Base-by-base conservation (phyloP, 2,888 invertebrate genomes). In the Pseudeuparius sepicola region DNA sequence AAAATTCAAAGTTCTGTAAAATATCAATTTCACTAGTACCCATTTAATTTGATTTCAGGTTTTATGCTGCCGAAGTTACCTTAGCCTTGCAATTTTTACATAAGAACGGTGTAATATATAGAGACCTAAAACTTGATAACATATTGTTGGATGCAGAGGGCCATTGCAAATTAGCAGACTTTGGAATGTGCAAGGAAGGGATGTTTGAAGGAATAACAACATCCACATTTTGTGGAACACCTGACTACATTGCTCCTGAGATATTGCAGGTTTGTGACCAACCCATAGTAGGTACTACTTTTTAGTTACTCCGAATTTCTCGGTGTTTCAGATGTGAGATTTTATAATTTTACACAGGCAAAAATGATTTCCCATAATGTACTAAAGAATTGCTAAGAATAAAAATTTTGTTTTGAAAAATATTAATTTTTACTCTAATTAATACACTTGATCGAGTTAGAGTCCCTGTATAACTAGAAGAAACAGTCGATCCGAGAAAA, bases 51-150 rank as follows among this genome's bases (percentile, higher is more conserved):
- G n/a, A n/a, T n/a, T 39, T 30, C 31, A 43, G 88, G 59, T 93
- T 98, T 67, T 98, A 98, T 67, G 94, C 97, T 25, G 97, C 97
- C 20, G 97, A 98, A 66, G 97, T 98, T 37, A 96, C 96, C 35
- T 73, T 96, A 52, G 98, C 97, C 34, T 70, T 98, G 51, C 93
- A 93, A 69, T 98, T 97, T 69, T 74, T 98, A 50, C 98, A 98
- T 67, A 73, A 78, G 40, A 81, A 97, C 68, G 94, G 96, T 48
- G 96, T 98, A 48, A 88, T 98, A 56, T 98, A 98, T 70, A 86
- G 97, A 59, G 97, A 98, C 75, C 73, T 98, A 43, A 98, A 98
- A 67, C 70, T 98, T 51, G 98, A 98, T 70, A 98, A 98, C 69
- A 97, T 98, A 57, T 68, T 98, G 53, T 68, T 98, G 51, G 97